Conservation (phyloP, 2,797 vertebrate species). For the Takifugu ocellatus region DNA sequence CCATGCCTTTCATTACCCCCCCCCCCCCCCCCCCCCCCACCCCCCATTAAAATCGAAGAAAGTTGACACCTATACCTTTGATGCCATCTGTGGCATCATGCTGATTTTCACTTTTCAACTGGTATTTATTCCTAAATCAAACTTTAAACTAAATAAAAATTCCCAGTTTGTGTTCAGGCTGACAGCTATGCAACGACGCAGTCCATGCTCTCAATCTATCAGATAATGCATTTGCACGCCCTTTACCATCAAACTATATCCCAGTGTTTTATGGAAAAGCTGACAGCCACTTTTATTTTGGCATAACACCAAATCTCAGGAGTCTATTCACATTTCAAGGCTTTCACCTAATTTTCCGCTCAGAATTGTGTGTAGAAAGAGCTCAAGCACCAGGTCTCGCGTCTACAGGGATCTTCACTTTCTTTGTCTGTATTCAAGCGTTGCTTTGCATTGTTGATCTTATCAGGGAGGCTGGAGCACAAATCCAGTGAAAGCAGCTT, state of each 20-base stretch:
- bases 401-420: slow-evolving; percentile 44
- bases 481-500: slow-evolving; percentile 64
- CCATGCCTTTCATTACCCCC: slow-evolving; percentile 26
- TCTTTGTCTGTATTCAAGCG: slow-evolving; percentile 58
- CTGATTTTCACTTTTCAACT: slow-evolving; percentile 47
- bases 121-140: slow-evolving; percentile 22
- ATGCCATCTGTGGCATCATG: slow-evolving; percentile 32
- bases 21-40: slow-evolving; percentile 26
- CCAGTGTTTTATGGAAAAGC: slow-evolving; percentile 18
- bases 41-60: slow-evolving; percentile 36
- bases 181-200: slow-evolving; percentile 1
- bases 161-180: not conserved
- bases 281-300: slow-evolving; percentile 41
- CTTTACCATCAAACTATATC: slow-evolving; percentile 9
- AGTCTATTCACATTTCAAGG: slow-evolving; percentile 25
- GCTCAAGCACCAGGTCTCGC: slow-evolving; percentile 31
- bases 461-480: slow-evolving; percentile 52
- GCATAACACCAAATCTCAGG: slow-evolving; percentile 16
- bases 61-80: slow-evolving; percentile 39
- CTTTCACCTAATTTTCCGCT: slow-evolving; percentile 36
- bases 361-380: slow-evolving; percentile 15
- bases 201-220: not conserved
- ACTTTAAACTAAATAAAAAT: slow-evolving; percentile 14
- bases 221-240: slow-evolving; percentile 5
- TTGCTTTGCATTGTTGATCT: slow-evolving; percentile 64